Base-by-base conservation (phyloP, 2,113 vertebrate genomes). In the Pithys albifrons region DNA sequence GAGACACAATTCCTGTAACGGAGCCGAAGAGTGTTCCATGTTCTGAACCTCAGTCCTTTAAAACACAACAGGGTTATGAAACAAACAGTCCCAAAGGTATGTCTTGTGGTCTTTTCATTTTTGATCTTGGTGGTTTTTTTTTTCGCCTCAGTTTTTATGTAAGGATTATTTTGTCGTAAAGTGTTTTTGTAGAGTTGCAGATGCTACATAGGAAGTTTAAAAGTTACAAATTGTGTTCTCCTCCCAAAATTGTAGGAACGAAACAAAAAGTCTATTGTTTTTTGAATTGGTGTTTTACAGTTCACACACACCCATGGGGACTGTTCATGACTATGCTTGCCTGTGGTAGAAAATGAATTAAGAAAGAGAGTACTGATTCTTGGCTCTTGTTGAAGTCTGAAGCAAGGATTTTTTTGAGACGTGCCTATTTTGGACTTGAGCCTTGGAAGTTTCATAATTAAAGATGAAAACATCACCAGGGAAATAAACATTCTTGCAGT, bases 41-140 rank as follows among this genome's bases (percentile, higher is more conserved):
- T 67, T 95, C 95, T 46, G 97, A 98, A 92, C 84, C 74, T 74
- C 97, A 87, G 29, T 54, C 77, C 35, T 94, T 91, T 70, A 96
- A 86, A 96, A 64, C 51, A 4, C 97, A 96, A 3, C 95, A 91
- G 55, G 89, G 89, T 51, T 97, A 85, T 91, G 98, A 98, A 83
- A 65, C 76, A 57, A 97, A 94, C 71, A 11, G 24, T 76, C 54
- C 95, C 82, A 98, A 97, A 97, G 98, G 98, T 98, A 98, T 2
- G 92, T 89, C 29, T 33, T 3, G 0, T 16, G 5, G 10, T 72
- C 43, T 76, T 54, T n/a, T 58, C 1, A 1, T 59, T 85, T 54
- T 15, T 41, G 29, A 7, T 3, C 59, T 89, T 79, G 29, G 4
- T 61, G 10, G 7, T 2, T 0, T 2, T 8, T 27, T 59, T 59